Percentiles rank a stretch among this genome's conserved stretches.
These are phyloP conservation scores for Matsumyia berberina DNA, from an alignment of 2,888 invertebrate species.

Conservation along the genomic window DNA sequence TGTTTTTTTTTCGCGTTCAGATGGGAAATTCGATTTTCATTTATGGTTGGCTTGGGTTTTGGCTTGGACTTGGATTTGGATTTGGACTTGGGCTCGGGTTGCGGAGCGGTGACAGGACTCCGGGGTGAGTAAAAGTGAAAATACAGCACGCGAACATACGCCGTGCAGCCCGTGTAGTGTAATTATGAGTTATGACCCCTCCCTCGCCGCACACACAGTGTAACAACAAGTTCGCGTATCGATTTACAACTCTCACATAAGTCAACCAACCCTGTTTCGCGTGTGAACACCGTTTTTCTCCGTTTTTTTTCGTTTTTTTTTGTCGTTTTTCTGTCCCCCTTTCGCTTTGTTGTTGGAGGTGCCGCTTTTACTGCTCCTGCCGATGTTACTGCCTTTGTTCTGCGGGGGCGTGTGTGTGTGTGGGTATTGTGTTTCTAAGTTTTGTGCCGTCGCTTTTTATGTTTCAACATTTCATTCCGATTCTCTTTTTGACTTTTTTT, in stretches of 20 bases:
- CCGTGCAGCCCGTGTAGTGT: slow-evolving; percentile 52
- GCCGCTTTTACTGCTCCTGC: slow-evolving; percentile 1
- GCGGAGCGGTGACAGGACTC: not conserved
- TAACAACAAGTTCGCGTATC: slow-evolving; percentile 76
- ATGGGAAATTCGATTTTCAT: slow-evolving; percentile 70
- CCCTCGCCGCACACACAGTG: slow-evolving; percentile 63
- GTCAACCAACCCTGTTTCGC: slow-evolving; percentile 74
- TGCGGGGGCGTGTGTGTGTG: slow-evolving; percentile 8
- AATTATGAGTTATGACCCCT: slow-evolving; percentile 74
- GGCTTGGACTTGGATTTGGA: too few relatives aligned
- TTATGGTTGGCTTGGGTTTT: slow-evolving; percentile 9
- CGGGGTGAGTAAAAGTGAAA: slow-evolving; percentile 39
- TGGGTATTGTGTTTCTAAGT: slow-evolving; percentile 29
- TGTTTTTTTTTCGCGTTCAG: slow-evolving; percentile 24
- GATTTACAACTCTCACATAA: slow-evolving; percentile 74
- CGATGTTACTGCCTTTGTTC: slow-evolving; percentile 13
- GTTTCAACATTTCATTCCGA: slow-evolving; percentile 54
- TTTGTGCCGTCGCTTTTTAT: slow-evolving; percentile 49
- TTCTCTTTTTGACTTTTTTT: slow-evolving; percentile 16
- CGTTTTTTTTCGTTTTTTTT: slow-evolving; percentile 39
- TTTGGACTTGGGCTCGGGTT: too few relatives aligned
- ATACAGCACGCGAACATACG: slow-evolving; percentile 55
- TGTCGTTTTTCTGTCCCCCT: slow-evolving; percentile 2
- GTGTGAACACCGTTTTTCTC: slow-evolving; percentile 68
- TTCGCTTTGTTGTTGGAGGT: not conserved